A percentile compares a stretch with the other conserved stretches of the same genome.
phyloP scores from a whole-genome alignment of 2,888 invertebrate species.

The Hydrotaea cyrtoneurina region DNA sequence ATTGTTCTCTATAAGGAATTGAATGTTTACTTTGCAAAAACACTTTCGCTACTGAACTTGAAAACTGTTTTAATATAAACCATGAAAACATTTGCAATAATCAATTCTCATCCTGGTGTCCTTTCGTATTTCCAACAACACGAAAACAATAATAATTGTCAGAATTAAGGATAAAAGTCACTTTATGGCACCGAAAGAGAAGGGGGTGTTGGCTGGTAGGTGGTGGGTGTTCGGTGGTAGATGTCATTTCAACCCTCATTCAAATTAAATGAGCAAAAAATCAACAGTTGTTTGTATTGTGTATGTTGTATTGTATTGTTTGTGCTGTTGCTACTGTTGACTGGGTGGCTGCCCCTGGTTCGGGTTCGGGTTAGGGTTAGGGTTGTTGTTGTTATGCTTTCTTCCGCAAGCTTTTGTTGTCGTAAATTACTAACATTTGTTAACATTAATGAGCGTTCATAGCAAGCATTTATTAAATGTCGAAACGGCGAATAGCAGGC shows the following conservation, averaged over 20 bases:
- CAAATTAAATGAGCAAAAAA: constrained; percentile 48
- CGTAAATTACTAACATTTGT: constrained; percentile 66
- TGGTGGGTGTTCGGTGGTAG: neutral
- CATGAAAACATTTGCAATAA: constrained; percentile 65
- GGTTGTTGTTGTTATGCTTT: constrained; percentile 9
- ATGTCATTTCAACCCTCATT: constrained; percentile 11
- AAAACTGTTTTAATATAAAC: constrained; percentile 51
- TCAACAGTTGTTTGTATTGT: constrained; percentile 57
- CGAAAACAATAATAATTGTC: constrained; percentile 61
- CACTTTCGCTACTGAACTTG: constrained; percentile 66
- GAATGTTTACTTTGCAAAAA: constrained; percentile 57
- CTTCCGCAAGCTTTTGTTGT: constrained; percentile 44
- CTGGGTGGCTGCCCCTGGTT: neutral
- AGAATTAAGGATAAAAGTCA: constrained; percentile 49
- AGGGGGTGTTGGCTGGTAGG: neutral
- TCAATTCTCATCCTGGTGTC: constrained; percentile 62
- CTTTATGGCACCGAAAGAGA: neutral
- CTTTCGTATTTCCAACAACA: constrained; percentile 27
- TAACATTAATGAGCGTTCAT: constrained; percentile 67
- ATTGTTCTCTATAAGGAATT: neutral
- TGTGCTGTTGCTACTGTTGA: neutral
- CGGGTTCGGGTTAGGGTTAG: too few relatives aligned
- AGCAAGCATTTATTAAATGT: constrained; percentile 68
- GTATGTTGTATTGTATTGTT: too few relatives aligned
- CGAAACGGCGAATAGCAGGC: constrained; percentile 40